Percentiles rank a stretch among this genome's conserved stretches.
These are phyloP conservation scores for Malthinus flaveolus DNA, from an alignment of 2,888 invertebrate genomes.

Conservation along the genomic window DNA sequence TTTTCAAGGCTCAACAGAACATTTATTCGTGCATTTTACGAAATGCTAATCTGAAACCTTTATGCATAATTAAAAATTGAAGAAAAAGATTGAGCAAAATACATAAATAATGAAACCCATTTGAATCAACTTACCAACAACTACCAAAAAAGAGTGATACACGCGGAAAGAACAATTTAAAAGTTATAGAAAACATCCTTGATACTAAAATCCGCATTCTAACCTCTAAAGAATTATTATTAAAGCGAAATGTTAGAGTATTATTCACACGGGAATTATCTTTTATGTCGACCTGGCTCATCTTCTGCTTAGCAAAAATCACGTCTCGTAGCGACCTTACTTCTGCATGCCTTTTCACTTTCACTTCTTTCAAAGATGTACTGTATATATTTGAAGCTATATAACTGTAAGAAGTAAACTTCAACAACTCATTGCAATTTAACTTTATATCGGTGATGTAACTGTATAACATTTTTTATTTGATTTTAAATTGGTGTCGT, in stretches of 20 bases:
- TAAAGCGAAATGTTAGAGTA: constrained; percentile 14
- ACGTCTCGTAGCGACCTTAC: constrained; percentile 36
- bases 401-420: constrained; percentile 4
- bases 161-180: neutral
- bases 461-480: neutral
- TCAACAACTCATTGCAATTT: neutral
- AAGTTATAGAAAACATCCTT: constrained; percentile 19
- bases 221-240: constrained; percentile 26
- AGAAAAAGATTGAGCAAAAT: neutral
- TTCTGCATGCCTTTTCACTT: constrained; percentile 31
- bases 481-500: constrained; percentile 1
- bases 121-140: too few relatives aligned
- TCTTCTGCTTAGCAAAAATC: constrained; percentile 35
- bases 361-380: constrained; percentile 28
- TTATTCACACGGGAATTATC: constrained; percentile 39
- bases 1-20: too few relatives aligned
- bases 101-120: too few relatives aligned
- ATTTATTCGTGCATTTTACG: too few relatives aligned
- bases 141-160: too few relatives aligned
- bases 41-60: too few relatives aligned
- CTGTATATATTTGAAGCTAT: neutral
- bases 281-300: constrained; percentile 22
- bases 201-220: constrained; percentile 35
- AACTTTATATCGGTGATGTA: constrained; percentile 2
- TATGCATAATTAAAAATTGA: too few relatives aligned